phyloP scores from a whole-genome alignment of 2,888 invertebrate species.

The Mallateleia sp. region DNA sequence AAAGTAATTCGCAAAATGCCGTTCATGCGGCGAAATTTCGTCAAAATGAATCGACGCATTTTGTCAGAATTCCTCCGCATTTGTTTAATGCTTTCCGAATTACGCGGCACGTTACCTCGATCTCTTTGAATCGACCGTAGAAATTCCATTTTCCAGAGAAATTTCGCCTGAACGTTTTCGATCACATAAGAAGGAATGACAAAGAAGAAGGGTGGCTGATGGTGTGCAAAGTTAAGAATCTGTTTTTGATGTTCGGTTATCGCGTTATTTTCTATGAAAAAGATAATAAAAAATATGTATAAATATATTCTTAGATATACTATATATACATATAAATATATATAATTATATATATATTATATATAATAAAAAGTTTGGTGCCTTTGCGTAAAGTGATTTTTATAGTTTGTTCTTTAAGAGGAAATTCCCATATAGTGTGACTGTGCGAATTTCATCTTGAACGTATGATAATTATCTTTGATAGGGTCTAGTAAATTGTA shows the following conservation, averaged over 20 bases:
- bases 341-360: constrained; percentile 71
- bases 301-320: constrained; percentile 77
- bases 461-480: constrained; percentile 76
- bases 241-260: constrained; percentile 77
- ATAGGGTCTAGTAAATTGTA: constrained; percentile 77
- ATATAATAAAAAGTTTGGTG: constrained; percentile 77
- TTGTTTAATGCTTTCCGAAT: constrained; percentile 39
- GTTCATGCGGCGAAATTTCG: constrained; percentile 26
- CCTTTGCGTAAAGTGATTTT: constrained; percentile 78
- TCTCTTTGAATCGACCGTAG: constrained; percentile 44
- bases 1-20: constrained; percentile 36
- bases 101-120: constrained; percentile 23
- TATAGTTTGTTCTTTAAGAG: constrained; percentile 76
- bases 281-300: constrained; percentile 76
- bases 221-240: constrained; percentile 69
- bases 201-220: constrained; percentile 71
- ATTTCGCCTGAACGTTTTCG: constrained; percentile 65
- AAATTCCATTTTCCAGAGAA: constrained; percentile 73
- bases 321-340: constrained; percentile 75
- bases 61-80: constrained; percentile 32
- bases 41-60: not conserved
- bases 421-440: constrained; percentile 65
- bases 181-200: constrained; percentile 20
- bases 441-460: constrained; percentile 74
- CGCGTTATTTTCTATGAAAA: constrained; percentile 77